Conservation (phyloP, 2,797 vertebrate genomes). For the Macrochelys suwanniensis region DNA sequence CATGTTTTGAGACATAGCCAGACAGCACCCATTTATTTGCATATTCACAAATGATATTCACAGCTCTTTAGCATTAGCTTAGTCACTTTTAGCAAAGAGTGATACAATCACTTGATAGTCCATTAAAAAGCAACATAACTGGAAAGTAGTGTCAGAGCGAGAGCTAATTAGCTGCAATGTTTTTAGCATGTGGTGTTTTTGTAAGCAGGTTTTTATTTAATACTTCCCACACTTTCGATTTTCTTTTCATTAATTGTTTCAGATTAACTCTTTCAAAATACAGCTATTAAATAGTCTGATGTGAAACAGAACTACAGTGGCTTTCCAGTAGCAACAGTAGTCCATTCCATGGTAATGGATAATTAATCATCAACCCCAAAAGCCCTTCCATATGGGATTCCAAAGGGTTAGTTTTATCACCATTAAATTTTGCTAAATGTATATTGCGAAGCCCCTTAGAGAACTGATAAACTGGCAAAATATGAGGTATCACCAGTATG, state of each 20-base stretch:
- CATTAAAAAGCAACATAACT: conserved; percentile 34
- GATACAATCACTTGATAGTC: conserved; percentile 41
- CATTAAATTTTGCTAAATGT: conserved; percentile 14
- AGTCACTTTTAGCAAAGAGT: neutral
- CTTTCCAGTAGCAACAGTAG: conserved; percentile 52
- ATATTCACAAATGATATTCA: neutral
- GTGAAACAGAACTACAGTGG: conserved; percentile 51
- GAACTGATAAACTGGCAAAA: conserved; percentile 21
- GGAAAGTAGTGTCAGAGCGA: conserved; percentile 4
- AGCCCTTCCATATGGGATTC: neutral
- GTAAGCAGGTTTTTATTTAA: conserved; percentile 64
- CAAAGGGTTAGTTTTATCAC: conserved; percentile 25
- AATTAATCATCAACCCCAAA: conserved; percentile 56
- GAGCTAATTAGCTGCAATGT: conserved; percentile 54
- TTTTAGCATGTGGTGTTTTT: conserved; percentile 50
- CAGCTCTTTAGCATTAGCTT: conserved; percentile 7
- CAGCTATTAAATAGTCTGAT: conserved; percentile 52
- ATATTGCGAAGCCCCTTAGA: conserved; percentile 37
- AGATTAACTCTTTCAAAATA: conserved; percentile 63
- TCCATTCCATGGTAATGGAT: conserved; percentile 25
- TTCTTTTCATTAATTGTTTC: conserved; percentile 68
- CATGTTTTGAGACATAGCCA: conserved; percentile 36
- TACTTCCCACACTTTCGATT: conserved; percentile 45
- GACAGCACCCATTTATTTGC: neutral
- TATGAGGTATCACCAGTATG: neutral